phyloP scores from a whole-genome alignment of 1,140 invertebrate genomes.

The Pararge aegeria region DNA sequence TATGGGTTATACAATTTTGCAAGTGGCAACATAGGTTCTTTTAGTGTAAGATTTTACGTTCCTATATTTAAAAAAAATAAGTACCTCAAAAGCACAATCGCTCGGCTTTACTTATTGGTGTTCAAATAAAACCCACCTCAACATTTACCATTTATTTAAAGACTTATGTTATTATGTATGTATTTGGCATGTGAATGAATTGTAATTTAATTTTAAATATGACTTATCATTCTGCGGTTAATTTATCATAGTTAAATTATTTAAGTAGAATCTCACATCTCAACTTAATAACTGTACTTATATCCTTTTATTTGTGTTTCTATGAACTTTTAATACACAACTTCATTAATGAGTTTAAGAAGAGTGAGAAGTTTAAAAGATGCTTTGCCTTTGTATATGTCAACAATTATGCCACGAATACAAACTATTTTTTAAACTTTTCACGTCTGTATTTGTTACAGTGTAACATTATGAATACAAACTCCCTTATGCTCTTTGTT shows the following conservation, averaged over 20 bases:
- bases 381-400: no score
- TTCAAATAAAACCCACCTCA: slow-evolving; percentile 10
- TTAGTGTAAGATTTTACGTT: slow-evolving; percentile 50
- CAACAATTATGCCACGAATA: no score
- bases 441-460: no score
- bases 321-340: background rate
- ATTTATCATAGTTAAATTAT: background rate
- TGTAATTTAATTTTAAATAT: background rate
- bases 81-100: slow-evolving; percentile 12
- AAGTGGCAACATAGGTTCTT: slow-evolving; percentile 2
- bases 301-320: background rate
- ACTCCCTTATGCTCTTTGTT: no score
- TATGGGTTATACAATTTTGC: background rate
- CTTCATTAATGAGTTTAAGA: no score
- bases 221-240: background rate
- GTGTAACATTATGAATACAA: no score
- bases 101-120: background rate
- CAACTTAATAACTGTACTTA: slow-evolving; percentile 11
- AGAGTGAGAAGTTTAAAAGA: no score
- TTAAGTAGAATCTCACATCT: slow-evolving; percentile 18
- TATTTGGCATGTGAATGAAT: slow-evolving; percentile 7
- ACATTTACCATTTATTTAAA: background rate
- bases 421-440: no score
- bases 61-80: slow-evolving; percentile 47
- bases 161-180: background rate